These are phyloP conservation scores for Myotis vivesi DNA, from an alignment of 2,797 vertebrate genomes.

Conservation along the genomic window DNA sequence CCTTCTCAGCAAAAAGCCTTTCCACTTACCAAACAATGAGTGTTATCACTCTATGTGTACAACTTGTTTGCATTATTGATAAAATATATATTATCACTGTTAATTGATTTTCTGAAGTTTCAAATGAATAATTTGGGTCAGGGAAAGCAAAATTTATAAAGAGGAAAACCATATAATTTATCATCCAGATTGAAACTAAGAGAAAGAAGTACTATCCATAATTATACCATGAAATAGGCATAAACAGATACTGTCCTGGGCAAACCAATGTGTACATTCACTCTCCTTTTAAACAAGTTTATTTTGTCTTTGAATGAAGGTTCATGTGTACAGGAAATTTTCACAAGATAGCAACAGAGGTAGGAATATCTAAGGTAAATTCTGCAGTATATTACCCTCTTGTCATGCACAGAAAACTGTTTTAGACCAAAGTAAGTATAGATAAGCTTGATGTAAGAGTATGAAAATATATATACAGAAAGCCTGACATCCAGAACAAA, in stretches of 20 bases:
- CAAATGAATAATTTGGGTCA: neutral
- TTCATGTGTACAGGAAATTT: neutral
- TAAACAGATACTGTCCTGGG: neutral
- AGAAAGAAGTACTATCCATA: neutral
- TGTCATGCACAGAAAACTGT: neutral
- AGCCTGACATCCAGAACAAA: neutral
- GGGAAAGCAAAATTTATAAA: neutral
- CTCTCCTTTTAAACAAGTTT: neutral
- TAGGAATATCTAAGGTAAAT: neutral
- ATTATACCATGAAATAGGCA: neutral
- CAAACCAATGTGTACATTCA: neutral
- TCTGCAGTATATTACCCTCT: neutral
- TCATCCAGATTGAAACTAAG: constrained; percentile 9
- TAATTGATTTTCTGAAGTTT: constrained; percentile 17
- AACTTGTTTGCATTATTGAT: neutral
- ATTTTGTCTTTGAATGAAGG: constrained; percentile 31
- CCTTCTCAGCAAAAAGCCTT: constrained; percentile 10
- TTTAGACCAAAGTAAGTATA: neutral
- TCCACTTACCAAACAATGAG: constrained; percentile 9
- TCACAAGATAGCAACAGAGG: neutral
- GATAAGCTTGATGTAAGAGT: neutral
- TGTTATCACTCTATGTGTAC: neutral
- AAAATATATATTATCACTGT: neutral
- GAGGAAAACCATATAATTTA: neutral
- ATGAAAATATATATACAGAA: neutral